phyloP scores from a whole-genome alignment of 2,888 invertebrate genomes.

The Cosmia trapezina region DNA sequence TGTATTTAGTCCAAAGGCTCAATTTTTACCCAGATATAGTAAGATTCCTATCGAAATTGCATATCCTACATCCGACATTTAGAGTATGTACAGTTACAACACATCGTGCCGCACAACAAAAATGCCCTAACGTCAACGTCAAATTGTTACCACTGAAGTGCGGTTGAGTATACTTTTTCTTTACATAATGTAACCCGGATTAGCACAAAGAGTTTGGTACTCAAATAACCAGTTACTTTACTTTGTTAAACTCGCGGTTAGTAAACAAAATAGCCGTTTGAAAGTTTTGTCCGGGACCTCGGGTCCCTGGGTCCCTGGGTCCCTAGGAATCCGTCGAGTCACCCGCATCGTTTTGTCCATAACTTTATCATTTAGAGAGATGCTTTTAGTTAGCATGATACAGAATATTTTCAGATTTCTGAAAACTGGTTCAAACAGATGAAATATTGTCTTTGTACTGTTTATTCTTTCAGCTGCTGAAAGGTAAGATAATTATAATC shows the following conservation, averaged over 20 bases:
- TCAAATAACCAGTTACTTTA: slow-evolving; percentile 22
- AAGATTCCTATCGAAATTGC: neutral
- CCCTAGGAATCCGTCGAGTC: slow-evolving; percentile 27
- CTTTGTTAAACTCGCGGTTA: neutral
- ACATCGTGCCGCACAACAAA: neutral
- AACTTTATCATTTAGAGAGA: slow-evolving; percentile 13
- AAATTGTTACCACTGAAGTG: neutral
- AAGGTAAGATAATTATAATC: neutral
- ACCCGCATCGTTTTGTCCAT: slow-evolving; percentile 19
- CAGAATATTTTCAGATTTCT: slow-evolving; percentile 9
- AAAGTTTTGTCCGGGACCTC: slow-evolving; percentile 15
- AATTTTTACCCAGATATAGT: too few relatives aligned
- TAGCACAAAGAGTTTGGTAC: slow-evolving; percentile 28
- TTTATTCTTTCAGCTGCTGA: neutral
- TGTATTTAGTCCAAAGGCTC: too few relatives aligned
- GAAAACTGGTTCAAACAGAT: slow-evolving; percentile 1
- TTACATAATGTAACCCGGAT: neutral
- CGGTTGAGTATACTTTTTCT: neutral
- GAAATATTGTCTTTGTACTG: slow-evolving; percentile 12
- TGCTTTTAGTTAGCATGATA: slow-evolving; percentile 21
- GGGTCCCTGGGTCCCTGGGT: neutral
- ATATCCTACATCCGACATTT: neutral
- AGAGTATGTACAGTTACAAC: neutral
- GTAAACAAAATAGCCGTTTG: slow-evolving; percentile 29
- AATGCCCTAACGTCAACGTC: neutral